Percentiles rank a stretch among this genome's conserved stretches.
Evolutionary conservation across 2,797 vertebrate genomes (phyloP).

Genomic region (Artibeus lituratus): DNA sequence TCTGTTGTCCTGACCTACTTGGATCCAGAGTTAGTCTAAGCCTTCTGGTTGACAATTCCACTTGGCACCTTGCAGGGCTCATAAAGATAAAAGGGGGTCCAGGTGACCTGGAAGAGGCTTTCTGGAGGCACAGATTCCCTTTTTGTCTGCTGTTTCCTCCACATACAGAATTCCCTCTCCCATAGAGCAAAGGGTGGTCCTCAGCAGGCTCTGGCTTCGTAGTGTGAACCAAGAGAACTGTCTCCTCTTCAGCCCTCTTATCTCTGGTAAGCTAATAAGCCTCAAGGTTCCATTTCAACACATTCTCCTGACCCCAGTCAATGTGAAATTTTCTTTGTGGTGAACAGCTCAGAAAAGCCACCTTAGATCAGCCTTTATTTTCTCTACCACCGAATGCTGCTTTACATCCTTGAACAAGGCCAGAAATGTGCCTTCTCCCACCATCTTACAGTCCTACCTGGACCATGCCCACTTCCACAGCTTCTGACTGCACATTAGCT

Average conservation of each 20-base stretch:
- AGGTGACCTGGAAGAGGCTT: not conserved
- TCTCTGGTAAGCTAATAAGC: not conserved
- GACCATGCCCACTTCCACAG: not conserved
- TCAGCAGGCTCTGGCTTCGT: not conserved
- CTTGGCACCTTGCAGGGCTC: not conserved
- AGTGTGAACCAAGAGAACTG: not conserved
- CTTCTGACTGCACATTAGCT: not conserved
- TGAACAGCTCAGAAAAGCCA: not conserved
- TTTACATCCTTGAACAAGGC: constrained; percentile 5
- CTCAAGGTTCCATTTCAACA: not conserved
- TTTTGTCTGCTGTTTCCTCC: not conserved
- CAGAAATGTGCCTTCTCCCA: not conserved
- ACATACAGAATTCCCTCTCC: not conserved
- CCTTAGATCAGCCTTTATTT: not conserved
- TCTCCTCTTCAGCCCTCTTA: not conserved
- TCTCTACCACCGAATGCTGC: not conserved
- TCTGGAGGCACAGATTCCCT: not conserved
- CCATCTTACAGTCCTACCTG: not conserved
- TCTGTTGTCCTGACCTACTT: not conserved
- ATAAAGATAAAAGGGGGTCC: constrained; percentile 9
- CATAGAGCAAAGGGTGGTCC: not conserved
- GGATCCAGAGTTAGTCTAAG: not conserved
- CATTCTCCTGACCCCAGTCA: not conserved
- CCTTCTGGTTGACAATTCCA: not conserved
- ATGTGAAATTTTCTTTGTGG: not conserved